A percentile compares a stretch with the other conserved stretches of the same genome.
These are phyloP conservation scores for Hypsibius dujardini DNA, from an alignment of 1,140 invertebrate species.

Conservation along the genomic window DNA sequence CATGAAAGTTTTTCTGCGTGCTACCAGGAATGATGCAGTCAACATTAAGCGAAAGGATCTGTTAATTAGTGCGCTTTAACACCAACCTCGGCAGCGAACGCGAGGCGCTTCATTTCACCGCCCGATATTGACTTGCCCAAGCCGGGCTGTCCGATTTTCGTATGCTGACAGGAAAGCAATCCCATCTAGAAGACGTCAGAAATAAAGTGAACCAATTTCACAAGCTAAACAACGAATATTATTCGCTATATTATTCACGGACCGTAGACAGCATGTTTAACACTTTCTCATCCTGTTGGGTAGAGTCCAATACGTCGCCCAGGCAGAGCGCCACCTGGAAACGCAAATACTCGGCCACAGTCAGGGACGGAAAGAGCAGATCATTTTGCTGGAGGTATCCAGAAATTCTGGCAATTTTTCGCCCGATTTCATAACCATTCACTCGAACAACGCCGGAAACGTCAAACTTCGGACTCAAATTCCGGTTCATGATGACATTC, in stretches of 20 bases:
- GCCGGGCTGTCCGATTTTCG: slow-evolving; percentile 27
- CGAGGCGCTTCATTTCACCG: slow-evolving; percentile 36
- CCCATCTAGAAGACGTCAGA: slow-evolving; percentile 29
- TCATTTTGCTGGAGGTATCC: slow-evolving; percentile 39
- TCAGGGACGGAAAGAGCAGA: slow-evolving; percentile 35
- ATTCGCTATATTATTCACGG: not conserved
- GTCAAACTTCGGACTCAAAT: slow-evolving; percentile 25
- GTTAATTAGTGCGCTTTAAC: not conserved
- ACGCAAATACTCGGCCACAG: slow-evolving; percentile 35
- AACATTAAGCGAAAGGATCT: no score
- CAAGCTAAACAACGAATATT: no score
- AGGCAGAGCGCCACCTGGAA: slow-evolving; percentile 30
- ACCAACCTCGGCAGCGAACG: slow-evolving; percentile 36
- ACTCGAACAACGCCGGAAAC: slow-evolving; percentile 27
- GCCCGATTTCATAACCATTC: slow-evolving; percentile 25
- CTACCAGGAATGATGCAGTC: not conserved
- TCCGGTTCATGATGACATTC: slow-evolving; percentile 27
- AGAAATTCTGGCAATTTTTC: slow-evolving; percentile 31
- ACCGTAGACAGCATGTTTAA: not conserved
- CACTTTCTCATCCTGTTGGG: not conserved
- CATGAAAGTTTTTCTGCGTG: no score
- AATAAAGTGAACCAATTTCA: no score
- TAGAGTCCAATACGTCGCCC: not conserved
- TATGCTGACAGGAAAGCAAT: slow-evolving; percentile 27
- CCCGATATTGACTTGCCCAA: slow-evolving; percentile 31